Percentiles rank a stretch among this genome's conserved stretches.
Conservation (phyloP, 2,113 vertebrate species). For the Gambusia holbrooki region DNA sequence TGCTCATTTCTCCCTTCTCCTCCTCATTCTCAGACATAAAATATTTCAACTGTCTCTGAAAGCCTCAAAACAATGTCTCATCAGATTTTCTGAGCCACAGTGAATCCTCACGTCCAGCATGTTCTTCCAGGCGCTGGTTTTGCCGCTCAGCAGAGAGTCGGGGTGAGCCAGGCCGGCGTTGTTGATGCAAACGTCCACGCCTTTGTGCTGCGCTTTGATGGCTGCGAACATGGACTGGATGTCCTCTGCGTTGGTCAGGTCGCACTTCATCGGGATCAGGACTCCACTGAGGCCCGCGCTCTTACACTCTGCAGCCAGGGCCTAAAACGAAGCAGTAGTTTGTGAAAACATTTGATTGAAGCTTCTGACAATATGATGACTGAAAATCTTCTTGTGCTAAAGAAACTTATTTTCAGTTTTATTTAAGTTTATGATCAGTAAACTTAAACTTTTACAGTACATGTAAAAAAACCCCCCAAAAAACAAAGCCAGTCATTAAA, state of each 20-base stretch:
- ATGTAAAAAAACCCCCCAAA: too few relatives aligned
- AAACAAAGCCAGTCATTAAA: too few relatives aligned
- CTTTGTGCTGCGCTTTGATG: constrained; percentile 83
- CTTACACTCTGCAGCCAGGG: constrained; percentile 68
- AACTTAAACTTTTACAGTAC: too few relatives aligned
- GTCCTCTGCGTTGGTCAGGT: constrained; percentile 11
- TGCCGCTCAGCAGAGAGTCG: constrained; percentile 83
- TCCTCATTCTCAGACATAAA: background rate
- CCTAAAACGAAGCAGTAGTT: constrained; percentile 62
- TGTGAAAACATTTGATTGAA: background rate
- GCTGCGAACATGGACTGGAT: constrained; percentile 85
- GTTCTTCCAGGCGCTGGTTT: constrained; percentile 85
- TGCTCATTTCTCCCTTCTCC: background rate
- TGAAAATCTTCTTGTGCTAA: too few relatives aligned
- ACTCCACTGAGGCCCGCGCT: background rate
- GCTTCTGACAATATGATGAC: too few relatives aligned
- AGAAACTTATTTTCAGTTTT: too few relatives aligned
- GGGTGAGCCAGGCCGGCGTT: constrained; percentile 87
- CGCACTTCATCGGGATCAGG: constrained; percentile 1
- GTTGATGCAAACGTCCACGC: constrained; percentile 92
- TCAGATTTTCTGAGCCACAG: background rate
- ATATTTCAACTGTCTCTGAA: background rate
- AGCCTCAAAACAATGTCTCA: too few relatives aligned
- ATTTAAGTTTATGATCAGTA: too few relatives aligned
- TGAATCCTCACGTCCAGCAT: constrained; percentile 83